Base-by-base conservation (phyloP, 2,888 invertebrate genomes). In the Noctua fimbriata region DNA sequence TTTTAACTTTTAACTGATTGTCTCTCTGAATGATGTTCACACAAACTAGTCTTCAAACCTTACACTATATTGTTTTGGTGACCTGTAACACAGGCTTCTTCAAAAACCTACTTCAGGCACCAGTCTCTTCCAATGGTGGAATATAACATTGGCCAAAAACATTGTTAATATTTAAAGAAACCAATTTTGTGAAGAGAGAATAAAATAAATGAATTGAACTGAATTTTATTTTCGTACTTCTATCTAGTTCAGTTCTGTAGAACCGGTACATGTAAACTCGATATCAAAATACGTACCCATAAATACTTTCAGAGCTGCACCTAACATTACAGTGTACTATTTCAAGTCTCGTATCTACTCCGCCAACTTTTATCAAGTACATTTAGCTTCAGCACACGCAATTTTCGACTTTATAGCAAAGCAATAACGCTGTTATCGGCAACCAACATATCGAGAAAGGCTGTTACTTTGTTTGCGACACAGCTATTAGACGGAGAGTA, bases 381-480 rank as follows among this genome's bases (percentile, higher is more conserved):
- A 67, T 65, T 83, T 70, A 55, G 69, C 41, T 73, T 63, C 32
- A 28, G 47, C 32, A 18, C 73, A 81, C 41, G 78, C 73, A 55
- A 87, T 85, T 87, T 73, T 73, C 72, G 16, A 75, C 78, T 78
- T 76, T 76, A 81, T 14, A 0, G 1, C 55, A 9, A 60, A n/a
- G 78, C 3, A 60, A 73, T 76, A 84, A 73, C 63, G 36, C 14
- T 69, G 65, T 73, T 87, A 84, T 81, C 73, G 58, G 84, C 52
- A 70, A 71, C 66, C 24, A 47, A 52, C 69, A 80, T 12, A 80
- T 75, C 5, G 41, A 16, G 65, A 74, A 79, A 72, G 67, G 47
- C 63, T 75, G 73, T 71, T 73, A 85, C 73, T 73, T 85, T 86
- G 78, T 87, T 87, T 86, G 85, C 60, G 63, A 79, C 55, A 86